Percentiles rank a stretch among this genome's conserved stretches.
Evolutionary conservation across 2,888 invertebrate genomes (phyloP).

Genomic region (Onthophagus sagittarius): DNA sequence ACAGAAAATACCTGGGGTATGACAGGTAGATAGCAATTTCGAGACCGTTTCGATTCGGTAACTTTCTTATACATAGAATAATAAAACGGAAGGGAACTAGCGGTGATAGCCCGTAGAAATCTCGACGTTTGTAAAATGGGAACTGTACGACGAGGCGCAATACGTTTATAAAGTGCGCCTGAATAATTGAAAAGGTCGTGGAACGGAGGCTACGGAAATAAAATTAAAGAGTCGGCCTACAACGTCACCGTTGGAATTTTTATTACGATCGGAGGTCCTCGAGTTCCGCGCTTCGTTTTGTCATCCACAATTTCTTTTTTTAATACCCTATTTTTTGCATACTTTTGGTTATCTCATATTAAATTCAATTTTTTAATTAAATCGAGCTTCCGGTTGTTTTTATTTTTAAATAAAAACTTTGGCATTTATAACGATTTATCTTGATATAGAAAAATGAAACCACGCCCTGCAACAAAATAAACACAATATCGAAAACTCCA

Average conservation of each 20-base stretch:
- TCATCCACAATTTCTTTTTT: neutral
- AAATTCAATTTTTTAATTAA: neutral
- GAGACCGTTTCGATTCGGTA: neutral
- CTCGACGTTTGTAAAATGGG: neutral
- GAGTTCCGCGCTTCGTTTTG: neutral
- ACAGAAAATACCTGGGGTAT: neutral
- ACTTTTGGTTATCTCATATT: neutral
- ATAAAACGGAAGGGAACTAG: neutral
- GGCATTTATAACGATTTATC: too few relatives aligned
- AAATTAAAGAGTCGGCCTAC: neutral
- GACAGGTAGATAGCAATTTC: neutral
- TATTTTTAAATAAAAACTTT: too few relatives aligned
- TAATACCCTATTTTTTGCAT: neutral
- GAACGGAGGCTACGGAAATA: neutral
- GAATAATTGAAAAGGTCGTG: neutral
- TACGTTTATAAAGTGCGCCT: neutral
- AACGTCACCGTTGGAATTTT: neutral
- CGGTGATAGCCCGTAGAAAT: neutral
- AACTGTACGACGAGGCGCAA: neutral
- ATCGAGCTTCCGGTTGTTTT: neutral
- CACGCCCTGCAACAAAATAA: too few relatives aligned
- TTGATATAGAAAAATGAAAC: too few relatives aligned
- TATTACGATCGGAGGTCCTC: neutral
- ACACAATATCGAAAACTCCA: neutral
- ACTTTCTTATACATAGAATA: neutral